Percentiles rank a stretch among this genome's conserved stretches.
phyloP scores from a whole-genome alignment of 2,113 vertebrate species.

The Ctenomys sociabilis region DNA sequence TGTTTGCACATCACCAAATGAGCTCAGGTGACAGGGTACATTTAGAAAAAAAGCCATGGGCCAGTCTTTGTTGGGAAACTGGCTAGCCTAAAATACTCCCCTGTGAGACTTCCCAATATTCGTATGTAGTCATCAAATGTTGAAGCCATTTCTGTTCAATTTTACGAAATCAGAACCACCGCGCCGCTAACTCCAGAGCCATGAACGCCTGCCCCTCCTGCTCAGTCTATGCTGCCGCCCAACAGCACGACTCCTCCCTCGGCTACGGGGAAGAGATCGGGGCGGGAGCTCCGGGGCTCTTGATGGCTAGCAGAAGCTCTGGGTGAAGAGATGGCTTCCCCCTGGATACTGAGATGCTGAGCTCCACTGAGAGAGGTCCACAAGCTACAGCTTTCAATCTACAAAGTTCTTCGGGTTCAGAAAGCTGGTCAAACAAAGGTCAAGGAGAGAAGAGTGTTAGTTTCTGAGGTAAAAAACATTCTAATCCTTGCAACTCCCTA shows the following conservation, averaged over 20 bases:
- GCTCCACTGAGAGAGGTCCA: slow-evolving; percentile 64
- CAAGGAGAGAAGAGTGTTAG: slow-evolving; percentile 64
- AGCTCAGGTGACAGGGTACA: background rate
- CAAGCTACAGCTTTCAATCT: slow-evolving; percentile 70
- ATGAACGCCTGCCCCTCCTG: background rate
- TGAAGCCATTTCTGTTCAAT: background rate
- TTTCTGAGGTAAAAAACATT: background rate
- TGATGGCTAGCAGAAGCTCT: slow-evolving; percentile 45
- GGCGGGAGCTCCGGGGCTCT: slow-evolving; percentile 33
- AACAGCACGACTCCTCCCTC: background rate
- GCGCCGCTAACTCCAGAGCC: background rate
- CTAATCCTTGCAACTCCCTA: background rate
- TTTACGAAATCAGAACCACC: background rate
- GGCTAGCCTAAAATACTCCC: background rate
- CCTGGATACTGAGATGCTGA: slow-evolving; percentile 61
- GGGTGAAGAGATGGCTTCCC: slow-evolving; percentile 58
- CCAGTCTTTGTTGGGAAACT: background rate
- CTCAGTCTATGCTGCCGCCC: background rate
- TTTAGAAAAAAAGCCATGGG: background rate
- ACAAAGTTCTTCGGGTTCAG: slow-evolving; percentile 57
- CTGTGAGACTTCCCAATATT: background rate
- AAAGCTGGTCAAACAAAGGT: slow-evolving; percentile 73
- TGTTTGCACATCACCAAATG: background rate
- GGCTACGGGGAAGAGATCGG: background rate
- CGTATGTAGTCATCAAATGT: background rate